phyloP scores from a whole-genome alignment of 1,140 invertebrate genomes.

The Hypsibius dujardini region DNA sequence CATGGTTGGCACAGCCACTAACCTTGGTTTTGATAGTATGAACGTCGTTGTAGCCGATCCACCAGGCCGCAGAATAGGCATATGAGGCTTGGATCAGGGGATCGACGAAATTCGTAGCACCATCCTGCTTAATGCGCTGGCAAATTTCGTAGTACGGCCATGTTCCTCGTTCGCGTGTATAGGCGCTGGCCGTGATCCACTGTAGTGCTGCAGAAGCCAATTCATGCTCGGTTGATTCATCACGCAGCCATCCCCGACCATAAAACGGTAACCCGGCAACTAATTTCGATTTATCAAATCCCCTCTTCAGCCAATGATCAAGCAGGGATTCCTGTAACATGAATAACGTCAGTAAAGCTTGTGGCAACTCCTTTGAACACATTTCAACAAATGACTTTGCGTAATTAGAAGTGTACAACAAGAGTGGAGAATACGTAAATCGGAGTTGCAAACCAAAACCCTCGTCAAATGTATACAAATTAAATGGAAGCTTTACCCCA shows the following conservation, averaged over 20 bases:
- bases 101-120: neutral
- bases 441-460: no score
- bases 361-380: no score
- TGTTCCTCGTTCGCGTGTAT: neutral
- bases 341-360: no score
- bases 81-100: neutral
- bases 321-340: no score
- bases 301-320: neutral
- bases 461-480: no score
- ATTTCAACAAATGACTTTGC: no score
- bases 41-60: neutral
- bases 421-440: no score
- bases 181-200: neutral
- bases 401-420: no score
- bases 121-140: neutral
- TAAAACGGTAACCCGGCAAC: neutral
- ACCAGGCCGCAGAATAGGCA: neutral
- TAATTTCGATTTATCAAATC: neutral
- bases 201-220: neutral
- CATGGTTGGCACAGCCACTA: no score
- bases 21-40: neutral
- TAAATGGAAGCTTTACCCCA: no score
- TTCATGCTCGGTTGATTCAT: neutral
- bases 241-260: neutral
- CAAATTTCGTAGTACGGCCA: constrained; percentile 9